Evolutionary conservation across 2,888 invertebrate genomes (phyloP), one percentile per base, ranked within the genome.

Genomic region (Atethmia centrago): DNA sequence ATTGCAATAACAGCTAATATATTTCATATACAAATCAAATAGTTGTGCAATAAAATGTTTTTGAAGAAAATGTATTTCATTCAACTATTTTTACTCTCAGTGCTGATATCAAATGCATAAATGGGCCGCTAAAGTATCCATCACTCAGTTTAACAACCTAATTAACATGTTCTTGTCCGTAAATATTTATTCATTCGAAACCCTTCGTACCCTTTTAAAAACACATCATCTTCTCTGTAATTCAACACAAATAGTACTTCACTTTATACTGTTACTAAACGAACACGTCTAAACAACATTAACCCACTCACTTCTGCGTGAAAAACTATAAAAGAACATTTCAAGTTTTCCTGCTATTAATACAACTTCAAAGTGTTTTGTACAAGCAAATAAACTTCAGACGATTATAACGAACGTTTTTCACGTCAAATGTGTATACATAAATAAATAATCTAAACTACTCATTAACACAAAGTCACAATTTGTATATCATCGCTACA

Each of bases 231-330:
- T 59, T 42, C n/a, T n/a, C n/a, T n/a, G n/a, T n/a, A n/a, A n/a
- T n/a, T n/a, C n/a, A n/a, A n/a, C n/a, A n/a, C n/a, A 53, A 69
- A 72, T 31, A 62, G 16, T 51, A 14, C 49, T 76, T 55, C 53
- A 31, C 36, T 28, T 53, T n/a, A 53, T 10, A 59, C 64, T 51
- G 19, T 42, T 19, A 63, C 28, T 47, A 42, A 64, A 64, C 68
- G 47, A 64, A 74, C 69, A 59, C n/a, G 74, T 80, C 59, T 71
- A 80, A 85, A 85, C 85, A 85, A 64, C 77, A 45, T 82, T 84
- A 85, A 85, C 74, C 79, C 45, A 71, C 71, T 72, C 67, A 25
- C 42, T 58, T 42, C 31, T 42, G 45, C 51, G 61, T 68, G 61
- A 61, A 56, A 70, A 74, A 78, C 71, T 82, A 56, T 61, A 58